phyloP scores from a whole-genome alignment of 2,888 invertebrate species.

The Phyto melanocephala region DNA sequence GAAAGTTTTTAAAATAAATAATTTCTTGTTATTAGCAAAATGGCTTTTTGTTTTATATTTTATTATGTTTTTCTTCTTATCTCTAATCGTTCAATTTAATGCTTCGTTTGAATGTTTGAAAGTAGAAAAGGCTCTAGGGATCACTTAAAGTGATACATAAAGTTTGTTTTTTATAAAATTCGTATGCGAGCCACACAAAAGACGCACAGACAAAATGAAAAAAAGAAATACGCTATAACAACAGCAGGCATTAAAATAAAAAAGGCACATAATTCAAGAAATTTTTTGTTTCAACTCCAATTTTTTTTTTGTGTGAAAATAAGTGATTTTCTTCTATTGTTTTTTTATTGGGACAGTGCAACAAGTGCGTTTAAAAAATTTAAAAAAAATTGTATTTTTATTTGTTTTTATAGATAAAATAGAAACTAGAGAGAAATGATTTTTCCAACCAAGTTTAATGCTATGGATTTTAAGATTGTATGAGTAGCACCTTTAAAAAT shows the following conservation, averaged over 20 bases:
- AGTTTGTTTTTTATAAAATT: conserved; percentile 8
- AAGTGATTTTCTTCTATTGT: conserved; percentile 16
- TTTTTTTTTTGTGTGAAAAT: conserved; percentile 6
- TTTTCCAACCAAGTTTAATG: no score
- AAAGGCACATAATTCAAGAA: conserved; percentile 20
- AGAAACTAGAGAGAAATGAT: no score
- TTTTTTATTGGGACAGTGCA: conserved; percentile 15
- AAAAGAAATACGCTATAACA: background rate
- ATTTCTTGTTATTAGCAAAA: conserved; percentile 12
- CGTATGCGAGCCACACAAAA: background rate
- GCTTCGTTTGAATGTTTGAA: conserved; percentile 33
- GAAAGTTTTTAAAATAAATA: background rate
- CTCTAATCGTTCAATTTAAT: conserved; percentile 49
- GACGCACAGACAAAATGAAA: no score
- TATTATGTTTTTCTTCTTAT: conserved; percentile 7
- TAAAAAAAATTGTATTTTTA: no score
- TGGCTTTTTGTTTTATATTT: background rate
- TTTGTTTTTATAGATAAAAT: no score
- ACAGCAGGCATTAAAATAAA: background rate
- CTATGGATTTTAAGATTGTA: no score
- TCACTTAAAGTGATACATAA: conserved; percentile 40
- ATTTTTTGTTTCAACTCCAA: conserved; percentile 24
- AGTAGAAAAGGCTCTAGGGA: conserved; percentile 43
- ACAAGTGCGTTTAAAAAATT: background rate
- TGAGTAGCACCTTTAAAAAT: no score